Conservation (phyloP, 2,888 invertebrate species). For the Syrphus vitripennis region DNA sequence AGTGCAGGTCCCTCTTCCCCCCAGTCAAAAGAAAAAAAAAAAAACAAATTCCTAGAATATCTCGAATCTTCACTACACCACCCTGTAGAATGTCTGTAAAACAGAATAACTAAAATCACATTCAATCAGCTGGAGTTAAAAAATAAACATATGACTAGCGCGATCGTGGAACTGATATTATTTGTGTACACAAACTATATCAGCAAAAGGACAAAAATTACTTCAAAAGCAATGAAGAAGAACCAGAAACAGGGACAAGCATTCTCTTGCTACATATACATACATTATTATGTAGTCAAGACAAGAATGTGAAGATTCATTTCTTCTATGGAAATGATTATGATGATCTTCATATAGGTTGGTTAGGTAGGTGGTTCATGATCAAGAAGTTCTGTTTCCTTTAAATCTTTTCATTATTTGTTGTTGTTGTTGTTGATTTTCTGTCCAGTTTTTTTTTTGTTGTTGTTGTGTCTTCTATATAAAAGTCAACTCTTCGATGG, state of each 20-base stretch:
- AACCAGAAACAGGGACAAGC: not conserved
- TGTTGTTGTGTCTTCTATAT: too few relatives aligned
- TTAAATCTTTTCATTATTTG: too few relatives aligned
- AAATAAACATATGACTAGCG: constrained; percentile 60
- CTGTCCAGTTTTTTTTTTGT: not conserved
- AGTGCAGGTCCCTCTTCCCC: too few relatives aligned
- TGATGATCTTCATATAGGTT: constrained; percentile 45
- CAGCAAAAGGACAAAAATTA: constrained; percentile 52
- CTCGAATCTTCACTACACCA: too few relatives aligned
- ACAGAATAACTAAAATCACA: constrained; percentile 9
- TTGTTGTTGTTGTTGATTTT: constrained; percentile 15
- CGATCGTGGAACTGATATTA: constrained; percentile 46
- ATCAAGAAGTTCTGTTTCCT: not conserved
- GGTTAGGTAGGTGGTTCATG: not conserved
- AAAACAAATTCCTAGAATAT: not conserved
- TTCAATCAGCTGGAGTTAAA: constrained; percentile 60
- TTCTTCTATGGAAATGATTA: constrained; percentile 30
- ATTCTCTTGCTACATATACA: not conserved
- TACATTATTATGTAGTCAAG: not conserved
- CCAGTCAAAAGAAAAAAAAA: too few relatives aligned
- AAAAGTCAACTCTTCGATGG: constrained; percentile 35
- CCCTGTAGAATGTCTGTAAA: constrained; percentile 13
- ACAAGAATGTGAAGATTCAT: constrained; percentile 46
- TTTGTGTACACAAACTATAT: constrained; percentile 26
- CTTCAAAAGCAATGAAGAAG: constrained; percentile 7